Percentiles rank a stretch among this genome's conserved stretches.
phyloP scores from a whole-genome alignment of 2,888 invertebrate genomes.

The Dynastes maya region DNA sequence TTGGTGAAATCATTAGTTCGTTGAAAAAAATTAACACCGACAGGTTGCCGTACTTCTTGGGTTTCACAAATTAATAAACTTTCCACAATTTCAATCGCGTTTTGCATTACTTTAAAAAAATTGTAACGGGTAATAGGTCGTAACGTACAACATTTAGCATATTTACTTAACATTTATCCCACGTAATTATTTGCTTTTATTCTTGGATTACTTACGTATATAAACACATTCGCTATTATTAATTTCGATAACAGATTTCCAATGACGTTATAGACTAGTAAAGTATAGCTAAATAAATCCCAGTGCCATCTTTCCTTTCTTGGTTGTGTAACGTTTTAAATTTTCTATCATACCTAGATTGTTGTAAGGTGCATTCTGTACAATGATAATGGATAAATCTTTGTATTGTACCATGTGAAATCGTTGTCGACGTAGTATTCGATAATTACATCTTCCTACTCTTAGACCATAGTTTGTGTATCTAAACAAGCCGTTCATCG shows the following conservation, averaged over 20 bases:
- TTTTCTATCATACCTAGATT: too few species aligned
- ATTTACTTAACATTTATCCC: constrained; percentile 5
- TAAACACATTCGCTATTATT: neutral
- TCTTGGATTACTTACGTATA: neutral
- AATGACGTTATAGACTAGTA: neutral
- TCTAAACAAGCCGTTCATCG: constrained; percentile 33
- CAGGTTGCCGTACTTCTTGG: too few species aligned
- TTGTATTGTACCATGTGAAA: neutral
- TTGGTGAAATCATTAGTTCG: too few species aligned
- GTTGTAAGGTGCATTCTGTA: neutral
- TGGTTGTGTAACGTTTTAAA: too few species aligned
- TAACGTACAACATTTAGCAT: neutral
- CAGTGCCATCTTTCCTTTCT: too few species aligned
- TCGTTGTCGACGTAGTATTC: neutral
- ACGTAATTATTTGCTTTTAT: constrained; percentile 4
- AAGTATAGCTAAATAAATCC: neutral
- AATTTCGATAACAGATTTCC: neutral
- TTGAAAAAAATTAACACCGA: too few species aligned
- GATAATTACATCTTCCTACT: constrained; percentile 3
- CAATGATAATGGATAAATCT: neutral
- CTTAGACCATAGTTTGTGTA: constrained; percentile 16
- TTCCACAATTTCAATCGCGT: too few species aligned
- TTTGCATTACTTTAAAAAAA: too few species aligned
- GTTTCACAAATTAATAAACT: too few species aligned
- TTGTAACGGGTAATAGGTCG: too few species aligned